Evolutionary conservation across 2,888 invertebrate species (phyloP), one percentile per base, ranked within the genome.

Genomic region (Caenorhabditis parvicauda): DNA sequence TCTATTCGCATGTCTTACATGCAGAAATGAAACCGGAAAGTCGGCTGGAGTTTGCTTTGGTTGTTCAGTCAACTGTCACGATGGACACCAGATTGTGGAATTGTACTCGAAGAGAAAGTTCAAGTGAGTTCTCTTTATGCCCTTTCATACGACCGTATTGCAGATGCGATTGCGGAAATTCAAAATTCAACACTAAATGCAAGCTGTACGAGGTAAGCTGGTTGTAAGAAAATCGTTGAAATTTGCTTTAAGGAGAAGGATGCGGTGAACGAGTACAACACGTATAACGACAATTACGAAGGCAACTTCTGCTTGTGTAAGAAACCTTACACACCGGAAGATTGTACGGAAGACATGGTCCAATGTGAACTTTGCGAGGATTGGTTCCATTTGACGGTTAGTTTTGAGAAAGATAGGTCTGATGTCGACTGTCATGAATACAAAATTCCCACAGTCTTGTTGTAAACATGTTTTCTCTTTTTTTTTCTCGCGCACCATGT

Each of bases 331-430:
- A 95, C 96, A 83, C 89, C 89, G 0, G 92, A 93, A 9, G 80
- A 81, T 49, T 41, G 38, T 4, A 68, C 44, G 2, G 89, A 89
- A 51, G 93, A 93, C 83, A 96, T 96, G 95, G 87, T 94, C 46
- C 96, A 98, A 81, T 98, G 98, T 80, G 86, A 90, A 42, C 84
- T 94, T 51, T 98, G 98, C 82, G 98, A 98, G 82, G 96, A 98
- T 82, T 98, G 98, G 98, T 91, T 88, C 76, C 98, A 98, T 84
- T 86, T 88, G 25, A 83, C 86, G 82, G 87, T 87, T 81, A 69
- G 81, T 73, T 35, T 35, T n/a, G n/a, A n/a, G n/a, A n/a, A n/a
- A n/a, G n/a, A n/a, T n/a, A n/a, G n/a, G n/a, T n/a, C n/a, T n/a
- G n/a, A n/a, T n/a, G n/a, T n/a, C n/a, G n/a, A n/a, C n/a, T n/a